phyloP scores from a whole-genome alignment of 1,140 invertebrate genomes.

The Ericerus pela region DNA sequence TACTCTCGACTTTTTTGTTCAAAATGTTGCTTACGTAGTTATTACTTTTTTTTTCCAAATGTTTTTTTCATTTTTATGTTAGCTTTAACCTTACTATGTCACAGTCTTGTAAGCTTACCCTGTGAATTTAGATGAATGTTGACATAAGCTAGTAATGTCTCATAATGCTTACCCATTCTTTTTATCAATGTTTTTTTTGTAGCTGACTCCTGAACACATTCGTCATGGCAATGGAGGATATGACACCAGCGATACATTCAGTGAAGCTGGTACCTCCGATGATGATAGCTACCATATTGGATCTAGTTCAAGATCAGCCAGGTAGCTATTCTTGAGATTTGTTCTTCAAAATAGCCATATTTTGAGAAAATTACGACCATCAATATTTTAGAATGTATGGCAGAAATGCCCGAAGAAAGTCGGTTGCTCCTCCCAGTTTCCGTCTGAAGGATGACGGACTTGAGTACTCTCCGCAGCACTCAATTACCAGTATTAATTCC shows the following conservation, averaged over 20 bases:
- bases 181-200: too few relatives aligned
- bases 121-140: too few relatives aligned
- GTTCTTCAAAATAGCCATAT: background rate
- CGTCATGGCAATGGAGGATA: slow-evolving; percentile 23
- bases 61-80: too few relatives aligned
- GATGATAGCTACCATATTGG: slow-evolving; percentile 19
- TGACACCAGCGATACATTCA: slow-evolving; percentile 28
- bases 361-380: background rate
- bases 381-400: background rate
- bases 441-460: slow-evolving; percentile 15
- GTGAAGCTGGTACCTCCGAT: slow-evolving; percentile 22
- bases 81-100: too few relatives aligned
- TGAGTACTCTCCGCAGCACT: slow-evolving; percentile 42
- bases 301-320: background rate
- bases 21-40: too few relatives aligned
- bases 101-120: too few relatives aligned
- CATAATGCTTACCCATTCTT: too few relatives aligned
- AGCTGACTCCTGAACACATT: slow-evolving; percentile 26
- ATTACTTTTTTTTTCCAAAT: too few relatives aligned
- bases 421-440: slow-evolving; percentile 29
- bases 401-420: slow-evolving; percentile 33
- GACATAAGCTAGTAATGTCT: too few relatives aligned
- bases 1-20: too few relatives aligned
- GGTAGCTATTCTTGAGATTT: background rate
- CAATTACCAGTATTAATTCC: slow-evolving; percentile 66